These are phyloP conservation scores for Meteorus cinctellus DNA, from an alignment of 2,888 invertebrate species.

Conservation along the genomic window DNA sequence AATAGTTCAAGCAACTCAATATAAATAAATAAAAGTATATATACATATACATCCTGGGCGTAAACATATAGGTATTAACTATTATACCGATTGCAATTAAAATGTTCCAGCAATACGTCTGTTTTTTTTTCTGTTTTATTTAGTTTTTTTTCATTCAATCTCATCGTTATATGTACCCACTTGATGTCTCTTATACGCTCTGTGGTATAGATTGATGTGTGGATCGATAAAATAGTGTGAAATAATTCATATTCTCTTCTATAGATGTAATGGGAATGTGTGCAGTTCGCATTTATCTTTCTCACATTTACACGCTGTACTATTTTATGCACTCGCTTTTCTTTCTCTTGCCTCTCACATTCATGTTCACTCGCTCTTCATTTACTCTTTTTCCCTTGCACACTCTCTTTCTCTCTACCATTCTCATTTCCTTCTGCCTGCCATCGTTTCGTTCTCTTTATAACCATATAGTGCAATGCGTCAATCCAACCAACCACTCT, in stretches of 20 bases:
- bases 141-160: neutral
- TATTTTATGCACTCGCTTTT: neutral
- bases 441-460: slow-evolving; percentile 41
- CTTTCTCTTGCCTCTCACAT: slow-evolving; percentile 34
- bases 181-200: neutral
- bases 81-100: slow-evolving; percentile 2
- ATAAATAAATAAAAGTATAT: neutral
- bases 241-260: slow-evolving; percentile 13
- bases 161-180: neutral
- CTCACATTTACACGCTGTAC: neutral
- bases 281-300: slow-evolving; percentile 3
- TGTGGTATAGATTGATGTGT: slow-evolving; percentile 8
- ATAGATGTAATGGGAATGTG: slow-evolving; percentile 11
- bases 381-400: slow-evolving; percentile 21
- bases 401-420: neutral
- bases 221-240: slow-evolving; percentile 20
- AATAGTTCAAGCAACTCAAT: neutral
- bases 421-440: slow-evolving; percentile 23
- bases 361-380: neutral
- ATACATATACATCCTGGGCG: neutral
- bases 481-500: slow-evolving; percentile 49
- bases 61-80: neutral
- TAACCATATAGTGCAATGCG: slow-evolving; percentile 46
- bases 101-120: slow-evolving; percentile 10
- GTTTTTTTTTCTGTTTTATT: neutral